Conservation (phyloP, 2,888 invertebrate species). For the Agapetus fuscipes region DNA sequence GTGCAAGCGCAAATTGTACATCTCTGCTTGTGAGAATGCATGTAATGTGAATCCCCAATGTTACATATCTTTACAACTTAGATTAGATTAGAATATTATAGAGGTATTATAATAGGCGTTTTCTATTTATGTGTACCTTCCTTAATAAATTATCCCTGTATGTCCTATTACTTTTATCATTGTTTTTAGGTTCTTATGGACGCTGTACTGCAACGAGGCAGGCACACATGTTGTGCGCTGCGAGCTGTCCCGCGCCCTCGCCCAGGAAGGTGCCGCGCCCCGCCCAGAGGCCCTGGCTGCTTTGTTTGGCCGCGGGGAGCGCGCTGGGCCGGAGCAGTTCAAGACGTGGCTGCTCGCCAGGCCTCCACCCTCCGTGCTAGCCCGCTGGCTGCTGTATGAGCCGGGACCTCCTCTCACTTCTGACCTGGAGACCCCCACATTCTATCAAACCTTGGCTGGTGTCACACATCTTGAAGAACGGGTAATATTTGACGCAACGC, state of each 20-base stretch:
- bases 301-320: conserved; percentile 33
- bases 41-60: no score
- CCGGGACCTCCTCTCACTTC: conserved; percentile 63
- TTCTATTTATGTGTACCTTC: no score
- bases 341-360: conserved; percentile 68
- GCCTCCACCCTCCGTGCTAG: conserved; percentile 67
- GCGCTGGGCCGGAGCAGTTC: conserved; percentile 65
- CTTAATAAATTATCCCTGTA: no score
- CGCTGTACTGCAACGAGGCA: conserved; percentile 74
- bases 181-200: conserved; percentile 65
- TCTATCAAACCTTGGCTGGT: conserved; percentile 89
- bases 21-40: no score
- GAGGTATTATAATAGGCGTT: no score
- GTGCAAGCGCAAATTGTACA: no score
- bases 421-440: conserved; percentile 79
- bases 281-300: conserved; percentile 26
- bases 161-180: no score
- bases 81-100: no score
- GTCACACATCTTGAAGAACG: conserved; percentile 80
- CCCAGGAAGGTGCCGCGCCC: conserved; percentile 44
- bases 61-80: no score
- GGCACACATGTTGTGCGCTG: conserved; percentile 62
- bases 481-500: no score
- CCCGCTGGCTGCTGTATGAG: conserved; percentile 72
- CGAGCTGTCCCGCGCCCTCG: conserved; percentile 60